These are phyloP conservation scores for Molossus molossus DNA, from an alignment of 2,797 vertebrate genomes.

Conservation along the genomic window DNA sequence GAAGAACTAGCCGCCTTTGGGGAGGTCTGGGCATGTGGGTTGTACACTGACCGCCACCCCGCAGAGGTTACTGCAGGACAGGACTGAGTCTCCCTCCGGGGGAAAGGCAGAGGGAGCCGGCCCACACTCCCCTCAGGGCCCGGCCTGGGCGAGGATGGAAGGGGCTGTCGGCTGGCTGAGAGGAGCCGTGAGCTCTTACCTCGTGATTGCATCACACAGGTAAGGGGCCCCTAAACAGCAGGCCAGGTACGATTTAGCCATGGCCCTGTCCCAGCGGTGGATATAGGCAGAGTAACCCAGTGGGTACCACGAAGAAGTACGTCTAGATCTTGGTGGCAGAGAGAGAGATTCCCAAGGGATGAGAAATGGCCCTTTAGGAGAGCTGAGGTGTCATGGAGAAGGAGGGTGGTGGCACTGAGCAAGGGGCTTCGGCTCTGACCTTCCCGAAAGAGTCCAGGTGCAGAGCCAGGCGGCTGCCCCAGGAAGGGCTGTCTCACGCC, in stretches of 20 bases:
- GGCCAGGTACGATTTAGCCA: background rate
- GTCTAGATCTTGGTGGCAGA: background rate
- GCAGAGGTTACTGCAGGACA: background rate
- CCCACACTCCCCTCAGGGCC: background rate
- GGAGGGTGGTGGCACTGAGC: background rate
- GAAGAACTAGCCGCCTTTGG: background rate
- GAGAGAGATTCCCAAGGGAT: background rate
- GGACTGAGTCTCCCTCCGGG: background rate
- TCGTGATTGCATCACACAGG: background rate
- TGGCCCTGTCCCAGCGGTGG: background rate
- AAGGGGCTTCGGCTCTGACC: background rate
- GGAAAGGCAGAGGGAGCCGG: fast-evolving
- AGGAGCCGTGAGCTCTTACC: background rate
- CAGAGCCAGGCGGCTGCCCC: background rate
- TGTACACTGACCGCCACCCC: fast-evolving
- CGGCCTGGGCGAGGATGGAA: background rate
- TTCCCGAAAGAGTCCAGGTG: background rate
- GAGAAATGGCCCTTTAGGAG: background rate
- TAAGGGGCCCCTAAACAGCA: background rate
- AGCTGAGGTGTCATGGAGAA: background rate
- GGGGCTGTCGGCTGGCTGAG: background rate
- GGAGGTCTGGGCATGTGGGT: background rate
- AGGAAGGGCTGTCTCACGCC: background rate
- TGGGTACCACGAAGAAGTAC: background rate
- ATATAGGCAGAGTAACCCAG: background rate